These are phyloP conservation scores for Protobothrops flavoviridis DNA, from an alignment of 2,113 vertebrate genomes.

Conservation along the genomic window DNA sequence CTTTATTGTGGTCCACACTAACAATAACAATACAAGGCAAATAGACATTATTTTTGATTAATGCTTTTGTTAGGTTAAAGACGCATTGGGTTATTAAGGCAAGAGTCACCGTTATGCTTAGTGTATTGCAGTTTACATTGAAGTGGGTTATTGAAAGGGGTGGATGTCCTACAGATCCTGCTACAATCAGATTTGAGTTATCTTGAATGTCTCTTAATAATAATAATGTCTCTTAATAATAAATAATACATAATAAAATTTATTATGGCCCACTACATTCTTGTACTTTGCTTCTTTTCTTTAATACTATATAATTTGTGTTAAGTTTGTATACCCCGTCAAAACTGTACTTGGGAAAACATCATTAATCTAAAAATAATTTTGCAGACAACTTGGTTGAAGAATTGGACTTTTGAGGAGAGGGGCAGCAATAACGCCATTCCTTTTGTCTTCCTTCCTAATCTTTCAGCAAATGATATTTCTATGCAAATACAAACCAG, in stretches of 20 bases:
- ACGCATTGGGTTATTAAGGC: background rate
- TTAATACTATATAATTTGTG: background rate
- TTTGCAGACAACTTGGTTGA: background rate
- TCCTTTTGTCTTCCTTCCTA: too few species aligned
- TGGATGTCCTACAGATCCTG: background rate
- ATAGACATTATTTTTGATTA: background rate
- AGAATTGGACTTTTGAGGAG: background rate
- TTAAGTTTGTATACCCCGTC: background rate
- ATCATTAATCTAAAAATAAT: background rate
- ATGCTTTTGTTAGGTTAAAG: background rate
- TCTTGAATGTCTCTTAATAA: background rate
- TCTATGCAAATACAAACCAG: background rate
- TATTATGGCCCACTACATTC: background rate
- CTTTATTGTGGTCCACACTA: background rate
- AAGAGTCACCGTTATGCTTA: background rate
- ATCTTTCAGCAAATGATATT: background rate
- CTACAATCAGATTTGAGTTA: background rate
- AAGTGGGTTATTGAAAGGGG: background rate
- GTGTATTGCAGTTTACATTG: background rate
- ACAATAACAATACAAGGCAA: background rate
- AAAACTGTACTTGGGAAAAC: background rate
- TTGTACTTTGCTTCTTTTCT: background rate
- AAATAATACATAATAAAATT: background rate
- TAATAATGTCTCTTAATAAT: background rate
- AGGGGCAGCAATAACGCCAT: background rate